Conservation (phyloP, 2,797 vertebrate species). For the Lophotriccus pileatus region DNA sequence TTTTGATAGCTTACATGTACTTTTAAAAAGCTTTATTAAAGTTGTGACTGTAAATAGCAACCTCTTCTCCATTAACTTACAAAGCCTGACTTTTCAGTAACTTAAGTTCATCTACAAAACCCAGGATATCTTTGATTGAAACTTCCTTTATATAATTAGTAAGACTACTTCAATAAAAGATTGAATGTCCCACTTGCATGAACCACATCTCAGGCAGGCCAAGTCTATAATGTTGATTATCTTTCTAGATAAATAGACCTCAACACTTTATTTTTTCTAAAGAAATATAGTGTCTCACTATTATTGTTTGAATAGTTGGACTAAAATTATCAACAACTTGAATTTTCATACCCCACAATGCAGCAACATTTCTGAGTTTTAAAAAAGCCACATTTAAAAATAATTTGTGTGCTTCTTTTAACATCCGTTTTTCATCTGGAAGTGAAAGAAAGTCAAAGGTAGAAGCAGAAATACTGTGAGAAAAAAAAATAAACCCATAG, state of each 20-base stretch:
- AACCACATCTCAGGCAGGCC: background rate
- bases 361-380: background rate
- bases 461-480: conserved; percentile 6
- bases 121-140: background rate
- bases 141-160: background rate
- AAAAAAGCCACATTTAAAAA: background rate
- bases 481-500: background rate
- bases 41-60: background rate
- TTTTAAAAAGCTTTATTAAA: background rate
- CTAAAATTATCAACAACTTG: background rate
- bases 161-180: background rate
- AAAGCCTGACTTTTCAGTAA: background rate
- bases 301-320: background rate
- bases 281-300: background rate
- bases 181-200: background rate
- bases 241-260: background rate
- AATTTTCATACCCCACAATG: background rate
- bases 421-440: background rate
- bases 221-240: background rate
- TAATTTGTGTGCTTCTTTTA: background rate
- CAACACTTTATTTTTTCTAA: background rate
- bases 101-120: background rate
- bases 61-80: background rate
- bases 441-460: background rate
- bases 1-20: background rate